Base-by-base conservation (phyloP, 2,113 vertebrate species). In the Morone saxatilis region DNA sequence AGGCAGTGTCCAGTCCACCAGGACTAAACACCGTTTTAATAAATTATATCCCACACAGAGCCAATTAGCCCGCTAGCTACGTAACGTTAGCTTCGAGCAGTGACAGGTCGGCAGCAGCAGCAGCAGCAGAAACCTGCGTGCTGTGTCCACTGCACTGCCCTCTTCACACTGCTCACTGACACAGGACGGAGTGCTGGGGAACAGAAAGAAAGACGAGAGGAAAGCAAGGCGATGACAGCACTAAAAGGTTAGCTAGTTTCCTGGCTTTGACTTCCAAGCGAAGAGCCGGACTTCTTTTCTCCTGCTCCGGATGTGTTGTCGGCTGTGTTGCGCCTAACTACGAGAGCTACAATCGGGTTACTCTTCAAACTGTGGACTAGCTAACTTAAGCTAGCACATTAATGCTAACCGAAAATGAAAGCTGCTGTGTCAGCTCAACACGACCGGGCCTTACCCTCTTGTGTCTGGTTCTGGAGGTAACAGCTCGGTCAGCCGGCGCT, bases 391-490 rank as follows among this genome's bases (percentile, higher is more conserved):
- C 88, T 93, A 93, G 78, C 93, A 41, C 66, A 31, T 50, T n/a
- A 50, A 82, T 84, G 91, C 91, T 93, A 93, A 87, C 77, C 48
- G 83, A 92, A 92, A 91, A 88, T 86, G 86, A 94, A 93, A 93
- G 80, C 81, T 92, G 90, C 86, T 78, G 85, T 84, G 86, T 91
- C 92, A 93, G 93, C 88, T 91, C 36, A 38, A 83, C 12, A 6
- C 40, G 41, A 31, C 67, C 16, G 81, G 87, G 89, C 83, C 91
- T 78, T 73, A 14, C 48, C 50, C 45, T 67, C 65, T 14, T 25
- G 63, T 78, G 8, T 68, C 45, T 16, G 45, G 38, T 36, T 61
- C 20, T 76, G n/a, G 65, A 87, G 70, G 53, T 80, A 71, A 69
- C 31, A 31, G 31, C 31, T 31, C 0, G 25, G 25, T 60, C 1